Conservation (phyloP, 2,888 invertebrate genomes). For the Disparrhopalites patrizii region DNA sequence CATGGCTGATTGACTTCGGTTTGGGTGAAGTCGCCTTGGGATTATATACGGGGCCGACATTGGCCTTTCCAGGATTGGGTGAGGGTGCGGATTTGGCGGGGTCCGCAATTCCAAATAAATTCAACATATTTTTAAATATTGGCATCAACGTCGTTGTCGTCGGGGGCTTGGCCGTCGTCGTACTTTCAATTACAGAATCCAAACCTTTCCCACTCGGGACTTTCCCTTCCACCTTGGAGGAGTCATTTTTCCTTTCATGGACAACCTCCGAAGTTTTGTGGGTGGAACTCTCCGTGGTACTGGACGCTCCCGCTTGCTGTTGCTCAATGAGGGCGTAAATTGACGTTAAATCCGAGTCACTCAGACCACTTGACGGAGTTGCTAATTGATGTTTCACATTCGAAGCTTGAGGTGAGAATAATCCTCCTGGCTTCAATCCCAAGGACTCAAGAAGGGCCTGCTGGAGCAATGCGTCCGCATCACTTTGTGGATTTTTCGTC, state of each 20-base stretch:
- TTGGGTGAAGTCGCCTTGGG: conserved; percentile 7
- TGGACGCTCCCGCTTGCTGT: background rate
- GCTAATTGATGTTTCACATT: conserved; percentile 16
- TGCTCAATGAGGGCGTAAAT: conserved; percentile 40
- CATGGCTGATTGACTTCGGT: background rate
- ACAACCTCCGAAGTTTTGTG: background rate
- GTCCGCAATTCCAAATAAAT: conserved; percentile 25
- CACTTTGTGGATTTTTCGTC: background rate
- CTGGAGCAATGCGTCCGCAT: conserved; percentile 19
- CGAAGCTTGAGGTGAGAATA: conserved; percentile 8
- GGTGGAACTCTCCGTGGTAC: background rate
- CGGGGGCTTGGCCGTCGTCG: conserved; percentile 5
- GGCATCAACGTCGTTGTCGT: conserved; percentile 30
- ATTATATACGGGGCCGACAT: conserved; percentile 26
- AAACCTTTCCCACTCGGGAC: no score
- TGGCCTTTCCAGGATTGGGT: background rate
- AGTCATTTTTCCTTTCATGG: no score
- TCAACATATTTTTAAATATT: conserved; percentile 25
- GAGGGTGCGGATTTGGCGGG: background rate
- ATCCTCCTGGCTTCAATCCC: background rate
- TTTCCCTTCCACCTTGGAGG: no score
- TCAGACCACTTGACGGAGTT: conserved; percentile 21
- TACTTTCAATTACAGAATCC: no score
- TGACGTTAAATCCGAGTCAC: conserved; percentile 37
- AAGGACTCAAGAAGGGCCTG: conserved; percentile 25